Evolutionary conservation across 1,140 invertebrate species (phyloP), one percentile per base, ranked within the genome.

Genomic region (Cotesia vestalis): DNA sequence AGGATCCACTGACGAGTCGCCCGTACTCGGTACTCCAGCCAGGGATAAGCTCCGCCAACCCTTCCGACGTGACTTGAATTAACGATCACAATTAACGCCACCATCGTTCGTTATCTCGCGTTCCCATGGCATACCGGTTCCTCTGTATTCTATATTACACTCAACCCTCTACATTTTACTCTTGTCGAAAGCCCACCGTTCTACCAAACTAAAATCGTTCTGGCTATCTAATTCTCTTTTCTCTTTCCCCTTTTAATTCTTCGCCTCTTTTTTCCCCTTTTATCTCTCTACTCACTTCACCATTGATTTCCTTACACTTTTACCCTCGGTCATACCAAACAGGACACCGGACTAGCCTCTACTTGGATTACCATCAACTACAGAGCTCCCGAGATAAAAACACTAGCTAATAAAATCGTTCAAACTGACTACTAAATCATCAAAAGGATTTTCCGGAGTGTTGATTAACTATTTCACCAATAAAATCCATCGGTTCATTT

Each of bases 61-160:
- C 73, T 76, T 71, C 68, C 75, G 72, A 78, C 77, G 77, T 78
- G 77, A 78, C 77, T 77, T 73, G 77, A 77, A 78, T 77, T 74
- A 78, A 78, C 77, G 77, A 78, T 76, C 77, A 77, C 77, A 77
- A 76, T 78, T 78, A 78, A 78, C 75, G 77, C 73, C 73, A 34
- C 69, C 69, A 71, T 71, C 69, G 69, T 71, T 71, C 69, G 69
- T 71, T 71, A 71, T 71, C 69, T 71, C 46, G 46, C 69, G 60
- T 62, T 71, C 34, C 20, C 69, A 71, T 71, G 64, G 61, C 46
- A 60, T 61, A 51, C 9, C 14, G 11, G 27, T 38, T 46, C 11
- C 51, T 46, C 69, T 46, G 6, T 35, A 63, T 61, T 46, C 27
- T 27, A 27, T 27, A 27, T 1, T 27, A 27, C 27, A 27, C 27